phyloP scores from a whole-genome alignment of 2,113 vertebrate genomes.

The Microcebus lehilahytsara region DNA sequence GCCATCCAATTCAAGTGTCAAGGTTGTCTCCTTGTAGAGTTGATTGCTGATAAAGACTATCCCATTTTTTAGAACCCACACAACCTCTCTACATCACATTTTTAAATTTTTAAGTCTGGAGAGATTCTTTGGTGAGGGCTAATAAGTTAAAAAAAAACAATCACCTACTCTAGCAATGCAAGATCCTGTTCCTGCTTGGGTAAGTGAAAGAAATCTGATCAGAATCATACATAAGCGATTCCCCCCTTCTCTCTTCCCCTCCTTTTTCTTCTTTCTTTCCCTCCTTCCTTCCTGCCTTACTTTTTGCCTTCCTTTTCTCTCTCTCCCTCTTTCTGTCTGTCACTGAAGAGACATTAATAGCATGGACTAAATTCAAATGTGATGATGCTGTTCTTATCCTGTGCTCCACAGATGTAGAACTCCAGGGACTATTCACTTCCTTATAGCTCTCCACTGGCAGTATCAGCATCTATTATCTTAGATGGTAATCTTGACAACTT shows the following conservation, averaged over 20 bases:
- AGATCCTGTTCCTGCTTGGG: neutral
- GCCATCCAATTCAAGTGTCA: conserved; percentile 34
- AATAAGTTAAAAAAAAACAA: conserved; percentile 38
- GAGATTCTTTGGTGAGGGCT: neutral
- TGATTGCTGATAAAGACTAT: conserved; percentile 21
- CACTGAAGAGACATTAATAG: neutral
- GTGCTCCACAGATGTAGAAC: neutral
- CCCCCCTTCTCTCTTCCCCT: too few species aligned
- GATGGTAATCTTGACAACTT: neutral
- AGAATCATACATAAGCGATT: neutral
- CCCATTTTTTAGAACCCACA: neutral
- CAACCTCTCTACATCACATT: neutral
- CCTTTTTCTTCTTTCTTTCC: neutral
- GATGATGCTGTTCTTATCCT: neutral
- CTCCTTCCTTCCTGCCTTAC: neutral
- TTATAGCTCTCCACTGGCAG: neutral
- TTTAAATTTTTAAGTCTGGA: neutral
- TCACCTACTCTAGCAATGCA: neutral
- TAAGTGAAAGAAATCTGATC: neutral
- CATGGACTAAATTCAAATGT: neutral
- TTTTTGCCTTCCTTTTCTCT: neutral
- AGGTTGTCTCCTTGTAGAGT: neutral
- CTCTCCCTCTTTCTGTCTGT: neutral
- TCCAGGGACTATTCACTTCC: neutral
- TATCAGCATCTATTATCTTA: neutral